Conservation (phyloP, 2,113 vertebrate genomes). For the Plotosus lineatus region DNA sequence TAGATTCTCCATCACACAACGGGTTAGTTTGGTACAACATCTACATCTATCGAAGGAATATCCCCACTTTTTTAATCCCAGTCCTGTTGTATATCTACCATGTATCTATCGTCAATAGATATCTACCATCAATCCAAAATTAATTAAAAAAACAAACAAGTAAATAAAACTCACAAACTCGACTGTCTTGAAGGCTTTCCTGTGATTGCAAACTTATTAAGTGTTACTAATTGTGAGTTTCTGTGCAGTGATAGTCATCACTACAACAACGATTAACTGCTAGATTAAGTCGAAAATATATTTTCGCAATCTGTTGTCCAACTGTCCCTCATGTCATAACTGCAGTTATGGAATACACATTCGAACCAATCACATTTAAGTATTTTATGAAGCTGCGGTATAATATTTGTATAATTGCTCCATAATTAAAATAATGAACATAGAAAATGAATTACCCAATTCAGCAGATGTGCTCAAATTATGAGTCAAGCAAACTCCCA, state of each 20-base stretch:
- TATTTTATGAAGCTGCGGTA: not conserved
- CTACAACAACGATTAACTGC: not conserved
- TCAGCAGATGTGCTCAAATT: not conserved
- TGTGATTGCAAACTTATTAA: not conserved
- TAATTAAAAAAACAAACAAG: too few relatives aligned
- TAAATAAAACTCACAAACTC: too few relatives aligned
- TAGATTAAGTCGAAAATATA: not conserved
- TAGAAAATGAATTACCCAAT: not conserved
- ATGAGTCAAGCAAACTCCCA: conserved; percentile 17
- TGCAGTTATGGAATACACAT: not conserved
- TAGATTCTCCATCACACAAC: too few relatives aligned
- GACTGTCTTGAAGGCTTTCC: not conserved
- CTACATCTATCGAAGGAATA: too few relatives aligned
- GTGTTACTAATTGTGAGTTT: not conserved
- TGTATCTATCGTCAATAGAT: too few relatives aligned
- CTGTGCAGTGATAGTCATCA: not conserved
- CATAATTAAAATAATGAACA: not conserved
- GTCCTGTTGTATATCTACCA: too few relatives aligned
- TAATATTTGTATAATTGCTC: conserved; percentile 3
- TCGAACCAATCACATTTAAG: not conserved
- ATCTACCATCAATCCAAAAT: too few relatives aligned
- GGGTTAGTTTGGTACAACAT: too few relatives aligned
- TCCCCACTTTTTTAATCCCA: too few relatives aligned
- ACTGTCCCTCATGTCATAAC: not conserved
- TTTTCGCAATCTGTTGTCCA: not conserved